Evolutionary conservation across 2,113 vertebrate species (phyloP), one percentile per base, ranked within the genome.

Genomic region (Nerophis ophidion): DNA sequence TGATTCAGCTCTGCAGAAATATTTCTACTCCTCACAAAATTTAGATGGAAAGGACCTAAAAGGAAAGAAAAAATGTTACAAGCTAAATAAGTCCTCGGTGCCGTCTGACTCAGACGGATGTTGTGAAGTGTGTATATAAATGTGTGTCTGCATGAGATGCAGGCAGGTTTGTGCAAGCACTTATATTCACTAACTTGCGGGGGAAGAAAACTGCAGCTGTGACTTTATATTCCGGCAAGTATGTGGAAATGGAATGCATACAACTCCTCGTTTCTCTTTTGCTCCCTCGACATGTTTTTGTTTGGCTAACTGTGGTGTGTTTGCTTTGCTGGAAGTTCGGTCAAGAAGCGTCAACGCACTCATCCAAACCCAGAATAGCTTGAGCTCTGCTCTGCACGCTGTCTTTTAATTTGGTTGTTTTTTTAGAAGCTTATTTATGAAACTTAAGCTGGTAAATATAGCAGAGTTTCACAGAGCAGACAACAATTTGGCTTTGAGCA

Each of bases 111-210:
- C 45, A 73, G 3, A 17, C 16, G 33, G 47, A 50, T 71, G 35
- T 62, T 74, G 33, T 16, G 1, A 63, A 58, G 34, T 14, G 17
- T 57, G 7, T 8, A 5, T 40, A 40, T 9, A 40, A 7, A 40
- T 44, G 33, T 34, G 15, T 44, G 57, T 51, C 47, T 54, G 17
- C 74, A 73, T 68, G 71, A 71, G 74, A 49, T 50, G 33, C 34
- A 66, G 84, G 62, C 88, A 81, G 72, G 90, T 90, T 87, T 73
- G 72, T 85, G 76, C 88, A 86, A 71, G 89, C 45, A 44, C 62
- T 83, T 57, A 15, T 66, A 54, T 66, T 44, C 70, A 52, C 42
- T 54, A 33, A 57, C 62, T 74, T 51, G 57, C 63, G 53, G 53
- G 48, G n/a, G 36, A 78, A 77, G 81, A 74, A 81, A 86, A 73